Base-by-base conservation (phyloP, 1,140 invertebrate genomes). In the Drosophila melanica region DNA sequence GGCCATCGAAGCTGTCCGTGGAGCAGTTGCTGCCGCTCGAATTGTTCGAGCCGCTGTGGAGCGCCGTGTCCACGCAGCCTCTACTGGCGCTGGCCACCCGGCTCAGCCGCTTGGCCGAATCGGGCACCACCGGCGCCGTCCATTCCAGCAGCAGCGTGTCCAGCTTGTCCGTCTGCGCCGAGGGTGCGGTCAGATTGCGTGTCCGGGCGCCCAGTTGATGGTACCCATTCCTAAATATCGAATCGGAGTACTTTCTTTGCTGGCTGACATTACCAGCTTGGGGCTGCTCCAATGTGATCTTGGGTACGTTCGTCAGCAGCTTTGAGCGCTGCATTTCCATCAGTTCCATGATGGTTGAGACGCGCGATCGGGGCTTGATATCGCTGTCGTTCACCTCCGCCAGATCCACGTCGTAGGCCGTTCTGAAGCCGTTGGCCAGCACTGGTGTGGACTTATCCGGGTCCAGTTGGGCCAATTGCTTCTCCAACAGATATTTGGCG, bases 371-470 rank as follows among this genome's bases (percentile, higher is more conserved):
- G 9, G 45, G 16, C 9, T 39, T 4, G 3, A 23, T 37, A 8
- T 12, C 12, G 1, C 8, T 2, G 1, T 71, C 14, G 16, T 85
- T 85, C 2, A 77, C 3, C 10, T 75, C 74, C 8, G 66, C 65
- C 35, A 62, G 11, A 0, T 58, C 20, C 18, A 54, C 45, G 6
- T 16, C 9, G 0, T 20, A 30, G 0, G n/a, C 5, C 10, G 23
- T 4, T 7, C 10, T 11, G 0, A 3, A 10, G 6, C 3, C 18
- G 7, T 4, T 35, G 4, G 35, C 33, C 16, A 7, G 3, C 6
- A 2, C 11, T 1, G 9, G 5, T 2, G 3, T 39, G 3, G 8
- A 0, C 14, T 20, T 11, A 0, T 11, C 3, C 6, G 3, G 4
- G 3, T 57, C 14, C 8, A 1, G 14, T 1, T 23, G 27, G 3